A percentile compares a stretch with the other conserved stretches of the same genome.
Evolutionary conservation across 1,140 invertebrate species (phyloP).

Genomic region (Cotesia chilonis): DNA sequence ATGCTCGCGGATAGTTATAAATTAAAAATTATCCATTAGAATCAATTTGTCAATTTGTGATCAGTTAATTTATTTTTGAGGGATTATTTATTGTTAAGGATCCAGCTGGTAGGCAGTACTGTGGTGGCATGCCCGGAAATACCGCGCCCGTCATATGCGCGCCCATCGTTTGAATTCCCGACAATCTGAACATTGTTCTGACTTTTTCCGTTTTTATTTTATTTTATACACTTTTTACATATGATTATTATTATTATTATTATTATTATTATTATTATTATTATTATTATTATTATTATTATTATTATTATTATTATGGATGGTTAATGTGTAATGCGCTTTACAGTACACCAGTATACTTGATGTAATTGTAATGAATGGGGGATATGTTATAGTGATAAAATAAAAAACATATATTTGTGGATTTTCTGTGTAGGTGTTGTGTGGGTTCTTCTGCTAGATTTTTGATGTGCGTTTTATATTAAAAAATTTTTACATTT

Average conservation of each 20-base stretch:
- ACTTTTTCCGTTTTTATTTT: background rate
- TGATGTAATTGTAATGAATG: background rate
- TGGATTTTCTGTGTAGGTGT: background rate
- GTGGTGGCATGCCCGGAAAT: constrained; percentile 58
- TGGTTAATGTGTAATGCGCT: too few relatives aligned
- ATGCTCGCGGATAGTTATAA: too few relatives aligned
- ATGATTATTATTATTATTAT: background rate
- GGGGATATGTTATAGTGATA: too few relatives aligned
- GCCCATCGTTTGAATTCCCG: constrained; percentile 56
- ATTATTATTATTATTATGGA: too few relatives aligned
- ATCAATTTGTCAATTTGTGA: too few relatives aligned
- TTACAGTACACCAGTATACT: background rate
- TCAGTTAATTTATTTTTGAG: too few relatives aligned
- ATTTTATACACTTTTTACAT: background rate
- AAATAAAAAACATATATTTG: background rate
- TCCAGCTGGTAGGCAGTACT: constrained; percentile 48
- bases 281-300: too few relatives aligned
- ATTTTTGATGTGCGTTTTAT: background rate
- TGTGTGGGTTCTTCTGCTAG: background rate
- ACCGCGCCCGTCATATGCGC: constrained; percentile 59
- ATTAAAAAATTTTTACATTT: too few relatives aligned
- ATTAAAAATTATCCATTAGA: too few relatives aligned
- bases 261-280: too few relatives aligned
- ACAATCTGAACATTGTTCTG: constrained; percentile 42
- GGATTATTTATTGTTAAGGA: background rate